A percentile compares a stretch with the other conserved stretches of the same genome.
phyloP scores from a whole-genome alignment of 2,888 invertebrate genomes.

The Trachelus troglodyta region DNA sequence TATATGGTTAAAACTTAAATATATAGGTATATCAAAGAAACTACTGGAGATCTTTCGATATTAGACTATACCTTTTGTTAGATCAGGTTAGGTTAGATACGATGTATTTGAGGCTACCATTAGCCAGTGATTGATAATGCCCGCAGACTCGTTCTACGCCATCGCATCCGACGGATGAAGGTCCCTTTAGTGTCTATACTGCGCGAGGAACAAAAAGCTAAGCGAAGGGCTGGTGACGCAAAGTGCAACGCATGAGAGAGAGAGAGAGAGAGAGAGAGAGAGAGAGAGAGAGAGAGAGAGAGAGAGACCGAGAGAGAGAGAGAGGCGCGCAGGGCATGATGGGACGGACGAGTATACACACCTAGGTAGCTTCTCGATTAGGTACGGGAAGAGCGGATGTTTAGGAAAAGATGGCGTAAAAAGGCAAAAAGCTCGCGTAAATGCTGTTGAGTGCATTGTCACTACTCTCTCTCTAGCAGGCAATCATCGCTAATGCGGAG shows the following conservation, averaged over 20 bases:
- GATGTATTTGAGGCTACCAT: slow-evolving; percentile 54
- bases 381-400: not conserved
- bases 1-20: not conserved
- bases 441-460: slow-evolving; percentile 32
- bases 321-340: slow-evolving; percentile 22
- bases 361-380: not conserved
- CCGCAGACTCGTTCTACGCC: slow-evolving; percentile 54
- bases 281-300: not conserved
- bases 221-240: not conserved
- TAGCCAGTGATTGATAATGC: slow-evolving; percentile 58
- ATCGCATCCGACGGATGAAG: slow-evolving; percentile 49
- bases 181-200: slow-evolving; percentile 28
- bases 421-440: slow-evolving; percentile 35
- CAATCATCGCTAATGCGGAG: slow-evolving; percentile 51
- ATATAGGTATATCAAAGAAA: not conserved
- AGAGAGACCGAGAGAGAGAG: not conserved
- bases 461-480: slow-evolving; percentile 25
- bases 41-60: not conserved
- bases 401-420: slow-evolving; percentile 30
- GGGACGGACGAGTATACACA: not conserved
- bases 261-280: not conserved
- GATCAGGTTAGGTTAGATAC: slow-evolving; percentile 29
- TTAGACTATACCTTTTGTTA: not conserved
- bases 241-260: not conserved
- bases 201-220: not conserved